These are phyloP conservation scores for Halichondria panicea DNA, from an alignment of 37 sponge, comb jelly and placozoan genomes.

Conservation along the genomic window DNA sequence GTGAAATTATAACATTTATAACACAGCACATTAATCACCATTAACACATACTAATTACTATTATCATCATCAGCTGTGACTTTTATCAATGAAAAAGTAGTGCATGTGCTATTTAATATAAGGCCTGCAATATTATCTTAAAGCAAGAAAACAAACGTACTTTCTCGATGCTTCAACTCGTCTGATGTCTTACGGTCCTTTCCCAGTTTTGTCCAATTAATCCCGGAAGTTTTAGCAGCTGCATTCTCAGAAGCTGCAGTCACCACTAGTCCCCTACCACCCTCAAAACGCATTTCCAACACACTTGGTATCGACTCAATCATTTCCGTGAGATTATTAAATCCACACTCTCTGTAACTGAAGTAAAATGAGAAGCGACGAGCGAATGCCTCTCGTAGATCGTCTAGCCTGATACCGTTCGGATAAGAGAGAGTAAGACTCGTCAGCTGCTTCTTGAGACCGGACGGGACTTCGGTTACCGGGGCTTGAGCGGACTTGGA, in stretches of 20 bases:
- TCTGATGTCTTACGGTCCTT: too few relatives aligned
- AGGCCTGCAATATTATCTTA: too few relatives aligned
- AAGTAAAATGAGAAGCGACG: conserved; percentile 43
- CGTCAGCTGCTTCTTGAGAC: conserved; percentile 27
- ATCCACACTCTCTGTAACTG: conserved; percentile 26
- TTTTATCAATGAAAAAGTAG: too few relatives aligned
- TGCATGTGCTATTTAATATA: too few relatives aligned
- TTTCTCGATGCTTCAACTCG: too few relatives aligned
- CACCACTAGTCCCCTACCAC: too few relatives aligned
- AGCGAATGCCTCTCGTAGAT: conserved; percentile 53
- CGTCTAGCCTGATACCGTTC: conserved; percentile 23
- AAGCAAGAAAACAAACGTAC: too few relatives aligned
- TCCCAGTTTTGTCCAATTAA: too few relatives aligned
- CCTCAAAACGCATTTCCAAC: neutral
- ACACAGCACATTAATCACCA: neutral
- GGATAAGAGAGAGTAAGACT: conserved; percentile 44
- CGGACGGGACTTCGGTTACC: neutral
- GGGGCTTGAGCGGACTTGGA: neutral
- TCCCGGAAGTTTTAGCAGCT: too few relatives aligned
- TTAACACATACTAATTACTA: neutral
- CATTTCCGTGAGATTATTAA: conserved; percentile 7
- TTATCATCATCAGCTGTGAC: too few relatives aligned
- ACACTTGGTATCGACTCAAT: conserved; percentile 18
- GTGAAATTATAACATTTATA: neutral
- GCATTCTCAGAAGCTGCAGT: too few relatives aligned